Evolutionary conservation across 2,797 vertebrate species (phyloP), one percentile per base, ranked within the genome.

Genomic region (Hoplostethus mediterraneus): DNA sequence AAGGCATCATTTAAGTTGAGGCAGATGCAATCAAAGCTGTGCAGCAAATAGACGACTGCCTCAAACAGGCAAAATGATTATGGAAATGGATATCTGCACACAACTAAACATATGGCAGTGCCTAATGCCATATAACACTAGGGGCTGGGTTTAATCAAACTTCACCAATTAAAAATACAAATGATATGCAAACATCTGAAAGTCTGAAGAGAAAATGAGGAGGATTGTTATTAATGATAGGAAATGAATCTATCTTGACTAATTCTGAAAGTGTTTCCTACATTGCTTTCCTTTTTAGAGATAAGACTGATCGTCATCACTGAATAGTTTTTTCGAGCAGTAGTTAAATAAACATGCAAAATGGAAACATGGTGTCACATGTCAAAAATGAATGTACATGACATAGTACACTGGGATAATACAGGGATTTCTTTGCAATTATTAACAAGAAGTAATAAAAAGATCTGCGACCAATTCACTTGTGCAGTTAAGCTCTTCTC

Each of bases 81-180:
- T 93, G 91, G 92, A 92, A 94, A 94, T 94, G 88, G 82, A 82
- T 86, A 91, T 93, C 91, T 84, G 90, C 84, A 82, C 88, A 85
- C 77, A 84, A 80, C 85, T 72, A 85, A 92, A 94, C 93, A 94
- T 94, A 93, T 94, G 93, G 94, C 89, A 85, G 85, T 47, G 90
- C 89, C 89, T 94, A 94, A 94, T 94, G 91, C 94, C 90, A 83
- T 82, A 89, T 84, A 94, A 93, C 93, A 95, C 94, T 93, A 90
- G 94, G 90, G 93, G 94, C 92, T 90, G 91, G 91, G 90, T 93
- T 94, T 95, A 95, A 95, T 95, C 93, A 94, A 95, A 95, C 92
- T 94, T 91, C 81, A 79, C 88, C 94, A 95, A 95, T 95, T 95
- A 94, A 92, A 93, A 93, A 93, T 71, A 93, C 91, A 94, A 94